Conservation (phyloP, 2,797 vertebrate species). For the Geotrypetes seraphini region DNA sequence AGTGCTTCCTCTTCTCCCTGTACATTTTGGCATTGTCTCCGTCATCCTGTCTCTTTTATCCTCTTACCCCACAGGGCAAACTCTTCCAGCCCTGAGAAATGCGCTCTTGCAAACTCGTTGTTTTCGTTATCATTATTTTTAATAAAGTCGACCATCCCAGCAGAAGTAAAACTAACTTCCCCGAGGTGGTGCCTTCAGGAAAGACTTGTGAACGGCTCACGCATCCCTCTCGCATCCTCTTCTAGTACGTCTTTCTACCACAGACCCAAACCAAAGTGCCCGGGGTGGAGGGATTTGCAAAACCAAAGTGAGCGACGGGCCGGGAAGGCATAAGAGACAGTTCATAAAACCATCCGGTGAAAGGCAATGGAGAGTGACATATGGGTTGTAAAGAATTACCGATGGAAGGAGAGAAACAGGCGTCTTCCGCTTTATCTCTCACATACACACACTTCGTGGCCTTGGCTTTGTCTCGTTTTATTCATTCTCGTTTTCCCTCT, state of each 20-base stretch:
- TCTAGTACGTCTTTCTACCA: neutral
- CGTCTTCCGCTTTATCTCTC: neutral
- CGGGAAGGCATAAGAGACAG: neutral
- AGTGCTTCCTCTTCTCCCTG: neutral
- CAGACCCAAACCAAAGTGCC: no score
- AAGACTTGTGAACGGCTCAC: neutral
- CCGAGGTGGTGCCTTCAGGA: no score
- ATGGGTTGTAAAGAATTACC: neutral
- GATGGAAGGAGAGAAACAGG: no score
- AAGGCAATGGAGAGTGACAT: neutral
- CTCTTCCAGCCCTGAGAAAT: no score
- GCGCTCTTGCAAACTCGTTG: no score
- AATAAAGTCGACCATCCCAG: no score
- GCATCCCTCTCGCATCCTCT: neutral
- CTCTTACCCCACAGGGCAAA: fast-evolving
- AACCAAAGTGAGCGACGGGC: neutral
- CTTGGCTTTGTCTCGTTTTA: no score
- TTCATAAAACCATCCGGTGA: neutral
- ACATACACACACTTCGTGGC: neutral
- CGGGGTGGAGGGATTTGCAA: neutral
- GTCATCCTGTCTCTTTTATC: neutral
- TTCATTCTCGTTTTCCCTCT: neutral
- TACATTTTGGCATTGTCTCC: neutral
- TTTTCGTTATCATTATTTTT: no score
- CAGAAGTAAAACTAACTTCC: no score